Percentiles rank a stretch among this genome's conserved stretches.
These are phyloP conservation scores for Campylomormyrus tamandua DNA, from an alignment of 2,113 vertebrate species.

Conservation along the genomic window DNA sequence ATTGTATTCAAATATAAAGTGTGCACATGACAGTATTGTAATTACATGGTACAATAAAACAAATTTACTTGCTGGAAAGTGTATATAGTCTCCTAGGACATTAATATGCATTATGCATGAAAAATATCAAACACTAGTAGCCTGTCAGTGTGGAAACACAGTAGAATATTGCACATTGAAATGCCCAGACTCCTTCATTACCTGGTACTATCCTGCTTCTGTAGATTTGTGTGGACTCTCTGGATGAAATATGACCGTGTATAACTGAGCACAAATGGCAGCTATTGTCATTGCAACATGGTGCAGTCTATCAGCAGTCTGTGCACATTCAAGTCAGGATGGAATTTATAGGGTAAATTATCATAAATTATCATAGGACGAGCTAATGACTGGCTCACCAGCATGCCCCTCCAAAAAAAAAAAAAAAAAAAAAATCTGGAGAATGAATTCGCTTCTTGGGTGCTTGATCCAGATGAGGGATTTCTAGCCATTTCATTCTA, in stretches of 20 bases:
- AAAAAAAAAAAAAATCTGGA: not conserved
- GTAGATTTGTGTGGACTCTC: not conserved
- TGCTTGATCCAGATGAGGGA: not conserved
- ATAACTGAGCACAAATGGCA: not conserved
- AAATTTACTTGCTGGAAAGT: not conserved
- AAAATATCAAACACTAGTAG: not conserved
- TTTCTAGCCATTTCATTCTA: not conserved
- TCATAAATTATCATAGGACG: not conserved
- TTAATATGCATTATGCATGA: not conserved
- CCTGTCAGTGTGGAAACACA: not conserved
- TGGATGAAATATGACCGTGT: not conserved
- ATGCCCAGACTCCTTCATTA: not conserved
- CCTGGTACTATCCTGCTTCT: not conserved
- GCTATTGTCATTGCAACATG: not conserved
- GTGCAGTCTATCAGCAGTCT: not conserved
- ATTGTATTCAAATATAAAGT: not conserved
- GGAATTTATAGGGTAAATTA: slow-evolving; percentile 3
- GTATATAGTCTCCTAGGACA: not conserved
- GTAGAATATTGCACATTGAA: not conserved
- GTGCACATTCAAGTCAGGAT: not conserved
- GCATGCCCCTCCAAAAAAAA: not conserved
- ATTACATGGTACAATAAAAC: not conserved
- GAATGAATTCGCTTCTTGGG: not conserved
- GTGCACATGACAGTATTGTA: not conserved
- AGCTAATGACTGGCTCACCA: not conserved